phyloP scores from a whole-genome alignment of 1,140 invertebrate species.

The Octopus sinensis region DNA sequence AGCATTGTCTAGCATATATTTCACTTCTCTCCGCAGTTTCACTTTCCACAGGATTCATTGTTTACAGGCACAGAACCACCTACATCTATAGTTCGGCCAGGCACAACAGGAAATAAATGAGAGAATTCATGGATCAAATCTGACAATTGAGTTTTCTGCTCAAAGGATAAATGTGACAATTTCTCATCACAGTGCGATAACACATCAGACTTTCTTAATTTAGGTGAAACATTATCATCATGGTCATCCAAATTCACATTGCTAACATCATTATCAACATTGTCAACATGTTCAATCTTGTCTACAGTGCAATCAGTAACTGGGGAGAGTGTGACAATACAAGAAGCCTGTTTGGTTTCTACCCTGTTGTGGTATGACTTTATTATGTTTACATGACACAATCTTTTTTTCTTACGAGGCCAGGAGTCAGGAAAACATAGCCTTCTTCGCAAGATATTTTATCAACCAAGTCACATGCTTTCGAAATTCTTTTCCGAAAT shows the following conservation, averaged over 20 bases:
- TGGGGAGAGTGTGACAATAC: too few species aligned
- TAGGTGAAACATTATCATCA: too few species aligned
- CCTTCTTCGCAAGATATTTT: slow-evolving; percentile 19
- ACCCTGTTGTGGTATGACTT: slow-evolving; percentile 23
- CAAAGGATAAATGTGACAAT: neutral
- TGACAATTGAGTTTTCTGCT: neutral
- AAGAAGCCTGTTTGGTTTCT: neutral
- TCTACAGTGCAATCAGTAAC: too few species aligned
- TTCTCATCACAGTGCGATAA: neutral
- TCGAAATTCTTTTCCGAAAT: slow-evolving; percentile 24
- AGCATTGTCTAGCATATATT: slow-evolving; percentile 35
- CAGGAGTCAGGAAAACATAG: slow-evolving; percentile 25
- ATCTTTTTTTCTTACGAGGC: slow-evolving; percentile 7
- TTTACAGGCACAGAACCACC: slow-evolving; percentile 11
- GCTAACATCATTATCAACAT: too few species aligned
- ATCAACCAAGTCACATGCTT: slow-evolving; percentile 20
- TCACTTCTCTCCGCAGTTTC: slow-evolving; percentile 46
- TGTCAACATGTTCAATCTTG: too few species aligned
- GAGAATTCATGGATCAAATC: neutral
- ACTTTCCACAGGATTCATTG: slow-evolving; percentile 43
- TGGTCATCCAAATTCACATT: too few species aligned
- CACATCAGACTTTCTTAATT: neutral
- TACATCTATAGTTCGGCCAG: neutral
- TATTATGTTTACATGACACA: slow-evolving; percentile 25
- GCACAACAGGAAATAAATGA: neutral